phyloP scores from a whole-genome alignment of 2,888 invertebrate genomes.

The Cistogaster globosa region DNA sequence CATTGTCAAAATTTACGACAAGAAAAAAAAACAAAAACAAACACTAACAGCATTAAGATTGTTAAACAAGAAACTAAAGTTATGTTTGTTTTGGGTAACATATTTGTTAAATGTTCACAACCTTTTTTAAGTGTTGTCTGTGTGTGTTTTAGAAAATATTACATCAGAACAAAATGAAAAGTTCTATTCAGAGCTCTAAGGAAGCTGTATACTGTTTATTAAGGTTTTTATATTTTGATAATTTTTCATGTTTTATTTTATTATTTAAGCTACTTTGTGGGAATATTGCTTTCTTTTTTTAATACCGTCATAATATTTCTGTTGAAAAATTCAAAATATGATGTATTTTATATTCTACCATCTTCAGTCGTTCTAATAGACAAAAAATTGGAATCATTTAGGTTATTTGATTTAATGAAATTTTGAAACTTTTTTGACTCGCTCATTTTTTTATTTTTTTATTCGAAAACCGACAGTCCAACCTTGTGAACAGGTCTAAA shows the following conservation, averaged over 20 bases:
- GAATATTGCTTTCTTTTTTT: not conserved
- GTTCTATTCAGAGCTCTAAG: not conserved
- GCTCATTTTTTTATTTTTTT: too few relatives aligned
- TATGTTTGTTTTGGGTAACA: slow-evolving; percentile 62
- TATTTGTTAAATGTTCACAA: slow-evolving; percentile 55
- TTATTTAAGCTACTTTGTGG: not conserved
- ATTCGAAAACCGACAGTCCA: too few relatives aligned
- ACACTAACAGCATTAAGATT: slow-evolving; percentile 53
- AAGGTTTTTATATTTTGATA: not conserved
- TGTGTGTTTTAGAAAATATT: slow-evolving; percentile 17
- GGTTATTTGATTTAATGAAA: too few relatives aligned
- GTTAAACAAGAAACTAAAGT: slow-evolving; percentile 50
- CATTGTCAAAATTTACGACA: not conserved
- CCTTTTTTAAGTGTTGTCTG: slow-evolving; percentile 26
- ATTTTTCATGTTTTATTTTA: slow-evolving; percentile 31
- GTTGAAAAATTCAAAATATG: not conserved
- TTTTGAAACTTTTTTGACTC: too few relatives aligned
- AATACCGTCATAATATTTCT: not conserved
- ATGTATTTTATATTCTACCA: not conserved
- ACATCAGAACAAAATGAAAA: slow-evolving; percentile 26
- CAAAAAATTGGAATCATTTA: too few relatives aligned
- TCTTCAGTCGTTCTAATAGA: too few relatives aligned
- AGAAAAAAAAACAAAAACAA: not conserved
- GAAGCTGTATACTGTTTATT: slow-evolving; percentile 19
- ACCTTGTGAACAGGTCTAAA: too few relatives aligned